Conservation (phyloP, 2,113 vertebrate species). For the Egretta garzetta region DNA sequence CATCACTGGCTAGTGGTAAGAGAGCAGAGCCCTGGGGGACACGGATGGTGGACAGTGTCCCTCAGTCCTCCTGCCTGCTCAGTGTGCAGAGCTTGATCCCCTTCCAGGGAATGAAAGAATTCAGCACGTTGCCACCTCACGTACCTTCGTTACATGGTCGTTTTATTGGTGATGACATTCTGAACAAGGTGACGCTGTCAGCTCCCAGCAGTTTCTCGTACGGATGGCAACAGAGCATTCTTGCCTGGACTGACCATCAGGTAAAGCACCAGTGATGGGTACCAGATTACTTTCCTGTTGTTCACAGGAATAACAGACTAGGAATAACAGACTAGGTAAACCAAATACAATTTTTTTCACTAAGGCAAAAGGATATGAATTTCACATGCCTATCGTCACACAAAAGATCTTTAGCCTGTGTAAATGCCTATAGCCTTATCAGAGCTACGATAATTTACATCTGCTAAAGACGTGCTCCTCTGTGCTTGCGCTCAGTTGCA, state of each 20-base stretch:
- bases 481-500: neutral
- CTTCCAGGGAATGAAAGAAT: neutral
- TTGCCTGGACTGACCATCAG: neutral
- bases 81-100: neutral
- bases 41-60: accelerated
- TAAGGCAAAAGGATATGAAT: constrained; percentile 15
- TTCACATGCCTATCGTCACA: neutral
- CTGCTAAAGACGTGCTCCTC: neutral
- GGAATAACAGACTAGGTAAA: neutral
- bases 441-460: neutral
- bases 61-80: neutral
- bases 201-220: neutral
- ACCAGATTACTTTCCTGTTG: neutral
- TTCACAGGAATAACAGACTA: neutral
- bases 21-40: neutral
- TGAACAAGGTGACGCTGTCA: neutral
- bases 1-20: neutral
- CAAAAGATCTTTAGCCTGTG: neutral
- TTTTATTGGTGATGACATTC: neutral
- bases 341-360: neutral
- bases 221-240: neutral
- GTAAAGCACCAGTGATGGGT: neutral
- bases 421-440: neutral
- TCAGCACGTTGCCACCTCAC: neutral
- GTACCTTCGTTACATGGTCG: neutral